Percentiles rank a stretch among this genome's conserved stretches.
These are phyloP conservation scores for Echinops telfairi DNA, from an alignment of 2,113 vertebrate species.

Conservation along the genomic window DNA sequence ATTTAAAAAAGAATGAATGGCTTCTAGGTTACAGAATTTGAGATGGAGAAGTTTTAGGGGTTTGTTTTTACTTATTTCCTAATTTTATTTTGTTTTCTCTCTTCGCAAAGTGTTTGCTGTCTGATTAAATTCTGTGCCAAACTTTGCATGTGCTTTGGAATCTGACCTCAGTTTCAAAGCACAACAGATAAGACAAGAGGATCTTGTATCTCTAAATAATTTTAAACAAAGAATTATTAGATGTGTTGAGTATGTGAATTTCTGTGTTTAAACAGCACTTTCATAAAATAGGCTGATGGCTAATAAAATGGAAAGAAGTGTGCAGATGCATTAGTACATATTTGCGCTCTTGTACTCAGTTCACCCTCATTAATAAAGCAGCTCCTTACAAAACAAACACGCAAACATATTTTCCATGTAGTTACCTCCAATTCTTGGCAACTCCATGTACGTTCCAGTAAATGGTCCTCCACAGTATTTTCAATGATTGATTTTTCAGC, in stretches of 20 bases:
- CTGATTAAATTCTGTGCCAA: neutral
- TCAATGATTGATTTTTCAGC: neutral
- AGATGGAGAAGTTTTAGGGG: neutral
- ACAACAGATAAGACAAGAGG: neutral
- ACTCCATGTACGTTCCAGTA: neutral
- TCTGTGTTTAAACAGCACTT: neutral
- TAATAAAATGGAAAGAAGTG: neutral
- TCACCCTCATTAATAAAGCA: neutral
- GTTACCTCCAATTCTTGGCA: too few relatives aligned
- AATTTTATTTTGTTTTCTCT: neutral
- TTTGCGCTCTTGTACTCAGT: neutral
- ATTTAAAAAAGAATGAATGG: neutral
- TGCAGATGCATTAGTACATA: neutral
- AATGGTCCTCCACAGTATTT: neutral
- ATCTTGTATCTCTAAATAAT: neutral
- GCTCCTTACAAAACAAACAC: neutral
- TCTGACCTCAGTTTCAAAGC: neutral
- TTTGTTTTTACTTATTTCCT: neutral
- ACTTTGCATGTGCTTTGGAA: neutral
- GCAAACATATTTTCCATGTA: neutral
- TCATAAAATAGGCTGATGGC: neutral
- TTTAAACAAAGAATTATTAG: slow-evolving; percentile 11
- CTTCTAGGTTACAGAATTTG: neutral
- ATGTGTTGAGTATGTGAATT: neutral
- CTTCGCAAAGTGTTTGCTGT: neutral